A percentile compares a stretch with the other conserved stretches of the same genome.
These are phyloP conservation scores for Lanistes nyassanus DNA, from an alignment of 1,140 invertebrate species.

Conservation along the genomic window DNA sequence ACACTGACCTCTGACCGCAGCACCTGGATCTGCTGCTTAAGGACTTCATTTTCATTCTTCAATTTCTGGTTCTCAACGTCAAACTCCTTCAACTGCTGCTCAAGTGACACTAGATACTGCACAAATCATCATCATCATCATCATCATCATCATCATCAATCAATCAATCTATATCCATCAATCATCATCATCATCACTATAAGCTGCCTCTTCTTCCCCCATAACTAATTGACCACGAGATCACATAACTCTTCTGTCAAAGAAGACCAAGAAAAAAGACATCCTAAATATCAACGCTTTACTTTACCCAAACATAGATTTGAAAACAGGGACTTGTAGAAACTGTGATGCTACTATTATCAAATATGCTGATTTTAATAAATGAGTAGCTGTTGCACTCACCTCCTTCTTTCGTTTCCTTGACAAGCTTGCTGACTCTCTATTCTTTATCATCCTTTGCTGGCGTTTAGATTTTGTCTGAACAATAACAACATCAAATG, in stretches of 20 bases:
- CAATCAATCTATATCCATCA: no score
- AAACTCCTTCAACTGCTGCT: conserved; percentile 77
- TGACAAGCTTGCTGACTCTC: conserved; percentile 89
- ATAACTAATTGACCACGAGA: no score
- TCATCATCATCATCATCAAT: no score
- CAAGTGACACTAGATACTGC: conserved; percentile 80
- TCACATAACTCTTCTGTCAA: no score
- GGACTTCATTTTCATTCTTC: conserved; percentile 73
- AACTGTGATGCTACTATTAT: no score
- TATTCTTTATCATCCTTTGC: conserved; percentile 85
- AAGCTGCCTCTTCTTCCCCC: no score
- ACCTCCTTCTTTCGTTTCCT: conserved; percentile 90
- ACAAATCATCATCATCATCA: conserved; percentile 18
- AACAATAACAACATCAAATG: conserved; percentile 18
- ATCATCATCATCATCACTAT: no score
- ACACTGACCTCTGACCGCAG: conserved; percentile 60
- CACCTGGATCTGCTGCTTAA: conserved; percentile 60
- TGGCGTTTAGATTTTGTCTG: conserved; percentile 80
- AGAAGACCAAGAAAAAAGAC: no score
- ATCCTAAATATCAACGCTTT: no score
- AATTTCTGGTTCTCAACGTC: conserved; percentile 80
- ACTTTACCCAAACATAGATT: no score
- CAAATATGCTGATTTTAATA: no score
- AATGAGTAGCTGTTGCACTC: conserved; percentile 1
- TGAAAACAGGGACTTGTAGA: no score